Evolutionary conservation across 2,113 vertebrate genomes (phyloP).

Genomic region (Psilopogon haemacephalus): DNA sequence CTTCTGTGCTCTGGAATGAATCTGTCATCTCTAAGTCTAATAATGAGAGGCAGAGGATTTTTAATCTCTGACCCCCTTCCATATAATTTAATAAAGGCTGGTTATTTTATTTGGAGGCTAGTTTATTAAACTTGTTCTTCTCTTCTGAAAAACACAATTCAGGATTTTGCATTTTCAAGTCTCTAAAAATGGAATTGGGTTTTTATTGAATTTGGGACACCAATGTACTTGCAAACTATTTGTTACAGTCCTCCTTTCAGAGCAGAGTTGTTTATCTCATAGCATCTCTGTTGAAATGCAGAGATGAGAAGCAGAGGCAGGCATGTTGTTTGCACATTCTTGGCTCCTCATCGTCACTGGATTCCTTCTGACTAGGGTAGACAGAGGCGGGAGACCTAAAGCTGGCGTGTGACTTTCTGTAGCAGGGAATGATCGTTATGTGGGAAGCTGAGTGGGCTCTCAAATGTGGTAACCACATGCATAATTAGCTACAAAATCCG

Average conservation of each 20-base stretch:
- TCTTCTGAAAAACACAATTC: background rate
- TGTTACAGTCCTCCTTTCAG: background rate
- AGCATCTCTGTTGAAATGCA: constrained; percentile 12
- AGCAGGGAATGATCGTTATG: background rate
- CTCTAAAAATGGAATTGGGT: background rate
- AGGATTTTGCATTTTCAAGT: background rate
- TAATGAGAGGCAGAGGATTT: constrained; percentile 80
- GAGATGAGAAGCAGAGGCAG: constrained; percentile 34
- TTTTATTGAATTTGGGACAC: background rate
- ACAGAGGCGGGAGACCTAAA: constrained; percentile 12
- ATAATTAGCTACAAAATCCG: constrained; percentile 11
- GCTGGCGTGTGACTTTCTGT: constrained; percentile 18
- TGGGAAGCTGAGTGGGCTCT: constrained; percentile 41
- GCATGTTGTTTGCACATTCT: constrained; percentile 29
- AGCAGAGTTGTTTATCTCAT: background rate
- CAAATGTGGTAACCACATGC: constrained; percentile 55
- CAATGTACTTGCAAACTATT: background rate
- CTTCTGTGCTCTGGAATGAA: constrained; percentile 82
- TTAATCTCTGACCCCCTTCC: constrained; percentile 80
- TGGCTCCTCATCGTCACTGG: background rate
- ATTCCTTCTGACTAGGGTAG: constrained; percentile 35
- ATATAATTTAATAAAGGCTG: constrained; percentile 76
- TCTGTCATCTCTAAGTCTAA: constrained; percentile 80
- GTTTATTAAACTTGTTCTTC: constrained; percentile 33
- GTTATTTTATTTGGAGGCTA: constrained; percentile 73